These are phyloP conservation scores for Deilephila elpenor DNA, from an alignment of 2,888 invertebrate genomes.

Conservation along the genomic window DNA sequence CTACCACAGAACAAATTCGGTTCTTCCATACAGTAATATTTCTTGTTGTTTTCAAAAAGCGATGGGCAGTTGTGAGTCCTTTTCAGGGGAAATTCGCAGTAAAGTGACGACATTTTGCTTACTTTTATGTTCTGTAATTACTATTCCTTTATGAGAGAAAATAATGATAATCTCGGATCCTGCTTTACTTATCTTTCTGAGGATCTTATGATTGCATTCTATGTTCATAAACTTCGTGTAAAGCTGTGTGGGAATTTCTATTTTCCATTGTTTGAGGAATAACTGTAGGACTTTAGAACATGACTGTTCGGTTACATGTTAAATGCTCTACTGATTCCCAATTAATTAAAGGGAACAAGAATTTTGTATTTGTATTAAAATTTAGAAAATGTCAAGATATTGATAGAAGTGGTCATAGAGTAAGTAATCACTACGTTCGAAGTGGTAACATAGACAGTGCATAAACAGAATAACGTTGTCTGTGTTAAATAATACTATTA, in stretches of 20 bases:
- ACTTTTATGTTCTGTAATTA: neutral
- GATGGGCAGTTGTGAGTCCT: conserved; percentile 9
- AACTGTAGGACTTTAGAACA: neutral
- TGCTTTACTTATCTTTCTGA: neutral
- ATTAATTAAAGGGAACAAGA: neutral
- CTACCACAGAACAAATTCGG: neutral
- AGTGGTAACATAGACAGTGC: neutral
- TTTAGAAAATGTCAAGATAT: neutral
- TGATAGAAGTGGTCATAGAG: neutral
- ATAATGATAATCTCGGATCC: neutral
- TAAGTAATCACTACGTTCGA: neutral
- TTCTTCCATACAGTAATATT: neutral
- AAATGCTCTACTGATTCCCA: neutral
- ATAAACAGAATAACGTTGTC: no score
- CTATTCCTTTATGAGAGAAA: no score
- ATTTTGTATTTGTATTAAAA: neutral
- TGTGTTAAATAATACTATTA: neutral
- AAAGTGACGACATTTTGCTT: neutral
- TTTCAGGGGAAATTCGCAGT: neutral
- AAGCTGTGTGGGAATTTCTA: neutral
- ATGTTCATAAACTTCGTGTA: neutral
- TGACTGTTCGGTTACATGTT: neutral
- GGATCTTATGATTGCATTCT: neutral
- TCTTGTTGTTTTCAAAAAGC: neutral
- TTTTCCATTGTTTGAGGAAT: neutral